These are phyloP conservation scores for Athetis lepigone DNA, from an alignment of 2,888 invertebrate species.

Conservation along the genomic window DNA sequence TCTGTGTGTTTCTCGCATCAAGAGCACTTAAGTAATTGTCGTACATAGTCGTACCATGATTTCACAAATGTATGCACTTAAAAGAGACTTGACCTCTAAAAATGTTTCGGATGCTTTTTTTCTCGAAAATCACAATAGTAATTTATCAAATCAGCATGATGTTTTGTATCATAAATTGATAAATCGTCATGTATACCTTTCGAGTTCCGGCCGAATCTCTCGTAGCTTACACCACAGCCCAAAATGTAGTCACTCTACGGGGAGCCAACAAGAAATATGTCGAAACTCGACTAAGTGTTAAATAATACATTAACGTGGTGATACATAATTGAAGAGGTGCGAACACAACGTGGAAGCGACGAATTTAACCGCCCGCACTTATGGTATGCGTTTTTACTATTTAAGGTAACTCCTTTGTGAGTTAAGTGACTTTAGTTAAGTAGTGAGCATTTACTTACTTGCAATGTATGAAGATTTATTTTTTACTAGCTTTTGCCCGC, in stretches of 20 bases:
- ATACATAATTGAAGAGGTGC: conserved; percentile 85
- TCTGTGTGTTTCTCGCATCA: no score
- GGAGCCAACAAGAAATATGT: conserved; percentile 83
- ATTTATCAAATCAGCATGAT: no score
- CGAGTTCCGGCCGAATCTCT: conserved; percentile 2
- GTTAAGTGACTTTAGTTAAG: conserved; percentile 27
- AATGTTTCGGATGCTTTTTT: no score
- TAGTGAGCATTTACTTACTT: conserved; percentile 14
- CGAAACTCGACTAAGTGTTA: conserved; percentile 84
- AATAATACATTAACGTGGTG: conserved; percentile 86
- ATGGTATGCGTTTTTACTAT: conserved; percentile 61
- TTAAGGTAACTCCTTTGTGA: conserved; percentile 28
- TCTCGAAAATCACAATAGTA: no score
- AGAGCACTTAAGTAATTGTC: no score
- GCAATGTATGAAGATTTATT: no score
- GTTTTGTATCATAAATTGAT: no score
- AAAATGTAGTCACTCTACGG: conserved; percentile 75
- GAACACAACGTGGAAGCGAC: conserved; percentile 66
- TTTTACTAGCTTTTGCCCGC: no score
- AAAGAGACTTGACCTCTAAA: no score
- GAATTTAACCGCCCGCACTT: conserved; percentile 61
- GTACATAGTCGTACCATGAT: no score
- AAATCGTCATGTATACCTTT: no score
- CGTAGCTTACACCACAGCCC: conserved; percentile 61
- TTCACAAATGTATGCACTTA: no score